A percentile compares a stretch with the other conserved stretches of the same genome.
Conservation (phyloP, 37 sponge, comb jelly and placozoan genomes). For the Spongia lamella region DNA sequence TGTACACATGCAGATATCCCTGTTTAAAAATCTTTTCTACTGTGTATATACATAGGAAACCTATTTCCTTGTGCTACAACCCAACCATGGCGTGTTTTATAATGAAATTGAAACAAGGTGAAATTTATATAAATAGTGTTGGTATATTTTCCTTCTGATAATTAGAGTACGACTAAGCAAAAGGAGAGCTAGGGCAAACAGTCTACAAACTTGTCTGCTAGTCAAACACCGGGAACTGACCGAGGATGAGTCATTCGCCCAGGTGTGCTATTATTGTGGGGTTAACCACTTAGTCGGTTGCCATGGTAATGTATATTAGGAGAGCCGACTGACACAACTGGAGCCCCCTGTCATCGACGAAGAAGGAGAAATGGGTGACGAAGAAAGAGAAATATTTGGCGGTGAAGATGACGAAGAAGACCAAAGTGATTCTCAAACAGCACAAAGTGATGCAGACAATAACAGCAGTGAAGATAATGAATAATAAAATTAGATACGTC, state of each 20-base stretch:
- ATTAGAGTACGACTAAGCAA: constrained; percentile 87
- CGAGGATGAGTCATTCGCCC: constrained; percentile 77
- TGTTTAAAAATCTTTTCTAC: background rate
- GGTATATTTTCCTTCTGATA: background rate
- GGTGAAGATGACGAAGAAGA: constrained; percentile 37
- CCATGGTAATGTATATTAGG: constrained; percentile 40
- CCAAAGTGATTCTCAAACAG: no score
- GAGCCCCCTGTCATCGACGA: constrained; percentile 66
- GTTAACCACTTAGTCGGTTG: background rate
- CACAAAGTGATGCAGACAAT: no score
- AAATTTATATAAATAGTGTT: background rate
- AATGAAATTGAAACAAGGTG: constrained; percentile 96
- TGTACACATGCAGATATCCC: background rate
- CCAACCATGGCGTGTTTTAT: constrained; percentile 89
- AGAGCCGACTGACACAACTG: constrained; percentile 61
- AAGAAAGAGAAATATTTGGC: constrained; percentile 30
- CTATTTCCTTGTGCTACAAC: constrained; percentile 83
- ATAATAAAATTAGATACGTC: no score
- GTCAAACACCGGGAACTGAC: constrained; percentile 88
- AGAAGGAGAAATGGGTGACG: constrained; percentile 50
- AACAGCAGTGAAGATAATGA: no score
- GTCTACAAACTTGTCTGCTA: constrained; percentile 78
- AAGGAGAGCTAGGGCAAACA: constrained; percentile 69
- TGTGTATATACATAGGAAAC: constrained; percentile 63
- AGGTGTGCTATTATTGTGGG: constrained; percentile 39